Evolutionary conservation across 2,113 vertebrate species (phyloP).

Genomic region (Varanus komodoensis): DNA sequence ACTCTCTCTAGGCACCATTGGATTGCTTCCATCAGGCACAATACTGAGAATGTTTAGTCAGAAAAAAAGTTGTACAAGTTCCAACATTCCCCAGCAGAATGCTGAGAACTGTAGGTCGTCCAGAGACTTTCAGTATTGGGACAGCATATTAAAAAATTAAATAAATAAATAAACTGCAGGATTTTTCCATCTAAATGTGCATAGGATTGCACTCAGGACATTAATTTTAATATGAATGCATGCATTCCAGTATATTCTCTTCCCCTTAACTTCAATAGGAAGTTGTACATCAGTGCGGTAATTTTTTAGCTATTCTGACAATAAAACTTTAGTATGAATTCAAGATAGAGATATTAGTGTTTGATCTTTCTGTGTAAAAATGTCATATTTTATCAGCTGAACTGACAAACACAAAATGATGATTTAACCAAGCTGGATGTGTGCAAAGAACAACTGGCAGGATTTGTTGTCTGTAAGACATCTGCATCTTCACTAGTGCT

Average conservation of each 20-base stretch:
- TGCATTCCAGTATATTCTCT: neutral
- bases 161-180: too few species aligned
- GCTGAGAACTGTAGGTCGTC: too few species aligned
- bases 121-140: too few species aligned
- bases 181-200: too few species aligned
- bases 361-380: neutral
- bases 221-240: neutral
- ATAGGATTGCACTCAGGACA: neutral
- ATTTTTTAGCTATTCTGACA: neutral
- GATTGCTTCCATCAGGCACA: too few species aligned
- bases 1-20: too few species aligned
- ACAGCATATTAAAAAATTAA: too few species aligned
- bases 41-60: too few species aligned
- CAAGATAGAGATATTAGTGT: neutral
- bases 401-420: neutral
- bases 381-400: neutral
- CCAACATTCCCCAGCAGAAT: too few species aligned
- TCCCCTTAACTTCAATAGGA: conserved; percentile 5
- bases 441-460: neutral
- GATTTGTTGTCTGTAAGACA: neutral
- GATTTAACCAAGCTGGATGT: neutral
- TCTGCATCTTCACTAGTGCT: neutral
- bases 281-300: neutral
- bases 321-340: neutral
- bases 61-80: too few species aligned